Conservation (phyloP, 2,113 vertebrate species). For the Serilophus lunatus region DNA sequence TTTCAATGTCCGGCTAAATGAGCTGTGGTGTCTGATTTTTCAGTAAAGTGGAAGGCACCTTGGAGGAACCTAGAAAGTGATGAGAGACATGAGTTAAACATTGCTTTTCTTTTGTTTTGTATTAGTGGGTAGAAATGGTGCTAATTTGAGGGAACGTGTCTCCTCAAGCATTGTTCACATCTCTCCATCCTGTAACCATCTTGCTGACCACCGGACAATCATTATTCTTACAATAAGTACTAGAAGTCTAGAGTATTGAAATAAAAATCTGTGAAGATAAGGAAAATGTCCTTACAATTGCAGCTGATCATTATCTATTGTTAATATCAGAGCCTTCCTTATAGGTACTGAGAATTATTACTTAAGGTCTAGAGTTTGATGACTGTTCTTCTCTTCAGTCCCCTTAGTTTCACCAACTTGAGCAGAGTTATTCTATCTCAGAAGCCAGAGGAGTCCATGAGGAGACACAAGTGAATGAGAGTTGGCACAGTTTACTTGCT, state of each 20-base stretch:
- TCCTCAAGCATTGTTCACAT: background rate
- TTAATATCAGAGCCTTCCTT: background rate
- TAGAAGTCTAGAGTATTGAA: background rate
- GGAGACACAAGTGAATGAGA: background rate
- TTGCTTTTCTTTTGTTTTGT: background rate
- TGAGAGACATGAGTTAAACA: background rate
- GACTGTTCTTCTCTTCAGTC: background rate
- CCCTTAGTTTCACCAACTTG: background rate
- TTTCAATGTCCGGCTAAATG: slow-evolving; percentile 33
- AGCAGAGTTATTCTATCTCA: background rate
- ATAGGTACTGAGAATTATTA: background rate
- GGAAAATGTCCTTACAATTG: background rate
- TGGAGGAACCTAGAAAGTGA: background rate
- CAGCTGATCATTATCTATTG: background rate
- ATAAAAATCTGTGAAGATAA: background rate
- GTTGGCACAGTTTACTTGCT: background rate
- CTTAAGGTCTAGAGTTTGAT: background rate
- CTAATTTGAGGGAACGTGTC: background rate
- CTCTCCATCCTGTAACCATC: background rate
- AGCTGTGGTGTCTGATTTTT: slow-evolving; percentile 17
- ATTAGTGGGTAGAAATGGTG: background rate
- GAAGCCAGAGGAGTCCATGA: background rate
- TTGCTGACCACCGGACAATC: background rate
- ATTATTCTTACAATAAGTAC: background rate
- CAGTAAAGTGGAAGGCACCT: background rate